Base-by-base conservation (phyloP, 2,888 invertebrate species). In the Lithophane socia region DNA sequence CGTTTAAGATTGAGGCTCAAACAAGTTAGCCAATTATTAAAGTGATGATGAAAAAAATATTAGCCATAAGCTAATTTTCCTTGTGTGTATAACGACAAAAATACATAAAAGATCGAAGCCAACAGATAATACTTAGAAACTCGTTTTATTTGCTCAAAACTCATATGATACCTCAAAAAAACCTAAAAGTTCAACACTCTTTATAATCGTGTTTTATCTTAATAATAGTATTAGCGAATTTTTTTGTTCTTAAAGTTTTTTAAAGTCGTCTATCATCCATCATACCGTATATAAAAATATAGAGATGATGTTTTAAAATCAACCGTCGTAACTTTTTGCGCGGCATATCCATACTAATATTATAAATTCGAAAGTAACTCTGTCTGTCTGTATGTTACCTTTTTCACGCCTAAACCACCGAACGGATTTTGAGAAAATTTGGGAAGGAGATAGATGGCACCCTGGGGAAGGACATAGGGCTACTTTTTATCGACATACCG, bases 131-230 rank as follows among this genome's bases (percentile, higher is more conserved):
- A 60, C 47, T 24, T 13, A 77, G 24, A 68, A 68, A 79, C 79
- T 56, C 12, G 61, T 79, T 60, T 54, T 68, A 52, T 65, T 80
- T 79, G 69, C 49, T 47, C 42, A 24, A 47, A 56, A 83, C 52
- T 83, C 10, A 49, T 64, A 37, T 29, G 60, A 76, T 49, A 65
- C 13, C 60, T 37, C 3, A 44, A 81, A 81, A 72, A 82, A 42
- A 80, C 42, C 73, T 9, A 21, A 58, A 21, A 47, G 21, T 52
- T 8, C 16, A 13, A 76, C 76, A 77, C 61, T 54, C 65, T 2
- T 29, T 24, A 24, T 9, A 65, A 58, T 24, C 21, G 5, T 60
- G 52, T 61, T 64, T 61, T 68, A 7, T 10, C 16, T 21, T 49
- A 44, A 47, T 47, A 29, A 13, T n/a, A 16, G 16, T 42, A n/a